Conservation (phyloP, 2,888 invertebrate genomes). For the Bedellia somnulentella region DNA sequence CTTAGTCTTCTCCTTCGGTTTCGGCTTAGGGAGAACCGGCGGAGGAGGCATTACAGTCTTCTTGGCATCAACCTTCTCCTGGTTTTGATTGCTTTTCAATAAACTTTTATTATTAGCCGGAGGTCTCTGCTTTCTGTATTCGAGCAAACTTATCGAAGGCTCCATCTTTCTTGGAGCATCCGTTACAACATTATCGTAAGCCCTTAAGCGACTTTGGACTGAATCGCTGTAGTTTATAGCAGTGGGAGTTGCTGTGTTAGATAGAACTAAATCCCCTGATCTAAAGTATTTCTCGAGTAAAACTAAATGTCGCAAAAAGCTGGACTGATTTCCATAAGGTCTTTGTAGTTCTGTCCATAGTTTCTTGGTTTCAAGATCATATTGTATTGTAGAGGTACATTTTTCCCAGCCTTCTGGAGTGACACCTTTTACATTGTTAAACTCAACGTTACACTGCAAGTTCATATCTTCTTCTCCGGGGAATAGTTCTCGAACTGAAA, state of each 20-base stretch:
- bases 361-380: constrained; percentile 77
- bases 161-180: constrained; percentile 30
- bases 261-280: constrained; percentile 74
- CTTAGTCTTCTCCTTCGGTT: constrained; percentile 27
- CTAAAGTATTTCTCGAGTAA: constrained; percentile 82
- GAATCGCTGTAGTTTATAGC: constrained; percentile 79
- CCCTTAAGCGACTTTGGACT: constrained; percentile 74
- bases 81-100: constrained; percentile 35
- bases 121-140: constrained; percentile 41
- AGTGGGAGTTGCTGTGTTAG: constrained; percentile 72
- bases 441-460: constrained; percentile 74
- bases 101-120: constrained; percentile 43
- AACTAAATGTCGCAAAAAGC: constrained; percentile 79
- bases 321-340: constrained; percentile 86
- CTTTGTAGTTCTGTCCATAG: constrained; percentile 82
- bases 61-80: constrained; percentile 14
- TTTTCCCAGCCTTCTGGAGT: constrained; percentile 87
- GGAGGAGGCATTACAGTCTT: constrained; percentile 41
- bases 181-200: constrained; percentile 67
- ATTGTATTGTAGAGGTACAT: constrained; percentile 76
- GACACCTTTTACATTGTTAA: constrained; percentile 68
- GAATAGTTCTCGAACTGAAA: constrained; percentile 78
- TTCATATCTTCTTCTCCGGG: constrained; percentile 84
- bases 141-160: constrained; percentile 35
- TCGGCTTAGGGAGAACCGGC: constrained; percentile 23